Base-by-base conservation (phyloP, 2,797 vertebrate genomes). In the Clarias laeviceps region DNA sequence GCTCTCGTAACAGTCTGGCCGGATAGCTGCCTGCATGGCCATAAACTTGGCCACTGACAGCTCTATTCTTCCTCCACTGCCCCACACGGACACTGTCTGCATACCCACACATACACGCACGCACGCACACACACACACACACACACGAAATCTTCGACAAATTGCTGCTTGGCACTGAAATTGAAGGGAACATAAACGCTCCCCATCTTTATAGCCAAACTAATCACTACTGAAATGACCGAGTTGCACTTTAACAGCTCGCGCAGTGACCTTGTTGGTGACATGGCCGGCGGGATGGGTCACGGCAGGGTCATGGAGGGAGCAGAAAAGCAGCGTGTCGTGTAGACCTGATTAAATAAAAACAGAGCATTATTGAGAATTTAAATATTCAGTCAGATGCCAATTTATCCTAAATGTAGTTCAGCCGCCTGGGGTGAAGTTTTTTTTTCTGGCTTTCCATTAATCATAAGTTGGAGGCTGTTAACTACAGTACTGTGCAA, bases 1-100 rank as follows among this genome's bases (percentile, higher is more conserved):
- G 92, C 97, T 97, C 93, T 99, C 97, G 94, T 98, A 97, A 96
- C 96, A 98, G 93, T 99, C 97, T 0, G 97, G 97, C 90, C 95
- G 95, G 86, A 99, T 90, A 0, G 91, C 93, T 40, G 93, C 94
- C 92, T 98, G 97, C 32, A 99, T 91, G 11, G 95, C 95, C 96
- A 99, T 97, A 93, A 97, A 99, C 90, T 95, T 97, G 59, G 95
- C 94, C 74, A 91, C 91, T 0, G 96, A 97, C 89, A 99, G 91
- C 90, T 99, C 97, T 45, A 98, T 95, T 50, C 98, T 94, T 22
- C 98, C 98, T 0, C 97, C 96, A 37, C 93, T 95, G 72, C 97
- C 96, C 98, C 98, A 99, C 68, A 99, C 94, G 0, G 98, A 99
- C 82, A 97, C 97, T 0, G 96, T 94, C 98, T 99, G 89, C 83